These are phyloP conservation scores for Hippocampus comes DNA, from an alignment of 2,113 vertebrate genomes.

Conservation along the genomic window DNA sequence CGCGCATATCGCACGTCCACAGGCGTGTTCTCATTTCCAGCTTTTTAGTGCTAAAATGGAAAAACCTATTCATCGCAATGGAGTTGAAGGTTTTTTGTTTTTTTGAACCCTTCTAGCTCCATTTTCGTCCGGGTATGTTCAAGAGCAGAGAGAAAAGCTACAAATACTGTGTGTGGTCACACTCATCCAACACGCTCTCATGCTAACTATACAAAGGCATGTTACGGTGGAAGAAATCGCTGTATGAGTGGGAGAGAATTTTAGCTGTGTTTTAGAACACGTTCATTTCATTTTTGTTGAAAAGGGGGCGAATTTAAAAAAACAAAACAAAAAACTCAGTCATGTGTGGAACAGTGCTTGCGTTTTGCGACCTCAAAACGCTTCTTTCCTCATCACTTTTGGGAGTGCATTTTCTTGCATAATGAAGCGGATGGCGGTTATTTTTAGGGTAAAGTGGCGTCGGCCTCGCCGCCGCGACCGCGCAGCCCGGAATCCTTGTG, in stretches of 20 bases:
- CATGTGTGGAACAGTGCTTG: no score
- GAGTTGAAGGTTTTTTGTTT: background rate
- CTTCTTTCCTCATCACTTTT: background rate
- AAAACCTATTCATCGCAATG: constrained; percentile 49
- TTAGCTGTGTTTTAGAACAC: no score
- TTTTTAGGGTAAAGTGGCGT: constrained; percentile 36
- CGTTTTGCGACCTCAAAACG: background rate
- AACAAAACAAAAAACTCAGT: no score
- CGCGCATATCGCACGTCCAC: constrained; percentile 48
- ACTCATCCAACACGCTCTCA: background rate
- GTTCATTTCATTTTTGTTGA: no score
- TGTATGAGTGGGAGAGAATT: background rate
- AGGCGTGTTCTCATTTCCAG: constrained; percentile 49
- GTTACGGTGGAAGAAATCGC: background rate
- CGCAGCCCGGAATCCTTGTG: constrained; percentile 35
- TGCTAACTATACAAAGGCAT: background rate
- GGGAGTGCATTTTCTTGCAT: constrained; percentile 34
- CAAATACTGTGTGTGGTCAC: constrained; percentile 12
- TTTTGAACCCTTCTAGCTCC: background rate
- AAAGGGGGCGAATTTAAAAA: no score
- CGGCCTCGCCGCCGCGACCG: constrained; percentile 32
- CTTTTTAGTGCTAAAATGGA: constrained; percentile 43
- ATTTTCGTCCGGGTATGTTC: constrained; percentile 20
- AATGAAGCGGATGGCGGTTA: constrained; percentile 45
- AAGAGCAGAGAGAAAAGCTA: constrained; percentile 26